These are phyloP conservation scores for Xiphophorus maculatus DNA, from an alignment of 2,113 vertebrate genomes.

Conservation along the genomic window DNA sequence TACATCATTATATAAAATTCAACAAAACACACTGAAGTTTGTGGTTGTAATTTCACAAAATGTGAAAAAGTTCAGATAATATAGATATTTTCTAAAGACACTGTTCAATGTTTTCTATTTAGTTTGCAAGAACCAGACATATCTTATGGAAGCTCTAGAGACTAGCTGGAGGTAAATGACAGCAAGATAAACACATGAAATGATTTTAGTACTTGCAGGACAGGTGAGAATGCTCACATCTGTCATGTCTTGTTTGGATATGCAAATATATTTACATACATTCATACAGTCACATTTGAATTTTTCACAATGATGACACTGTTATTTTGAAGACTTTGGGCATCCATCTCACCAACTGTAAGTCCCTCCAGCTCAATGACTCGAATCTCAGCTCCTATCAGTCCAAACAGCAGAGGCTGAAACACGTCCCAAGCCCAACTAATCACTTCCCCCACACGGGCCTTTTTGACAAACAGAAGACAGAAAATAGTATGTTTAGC, in stretches of 20 bases:
- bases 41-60: neutral
- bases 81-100: too few species aligned
- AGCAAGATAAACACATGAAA: neutral
- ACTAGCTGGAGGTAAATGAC: neutral
- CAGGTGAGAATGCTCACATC: neutral
- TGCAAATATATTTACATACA: conserved; percentile 59
- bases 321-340: conserved; percentile 17
- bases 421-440: conserved; percentile 88
- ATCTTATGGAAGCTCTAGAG: neutral
- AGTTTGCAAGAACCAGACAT: neutral
- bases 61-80: too few species aligned
- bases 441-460: conserved; percentile 85
- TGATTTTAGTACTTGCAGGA: neutral
- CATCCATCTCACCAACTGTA: conserved; percentile 87
- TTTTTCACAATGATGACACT: conserved; percentile 26
- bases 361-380: conserved; percentile 83
- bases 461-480: conserved; percentile 69
- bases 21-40: neutral
- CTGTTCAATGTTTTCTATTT: neutral
- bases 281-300: conserved; percentile 44
- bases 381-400: conserved; percentile 93
- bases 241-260: conserved; percentile 22
- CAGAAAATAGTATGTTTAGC: neutral
- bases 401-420: conserved; percentile 93
- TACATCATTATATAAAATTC: neutral